Conservation (phyloP, 2,797 vertebrate genomes). For the Cynodonichthys magdalenae region DNA sequence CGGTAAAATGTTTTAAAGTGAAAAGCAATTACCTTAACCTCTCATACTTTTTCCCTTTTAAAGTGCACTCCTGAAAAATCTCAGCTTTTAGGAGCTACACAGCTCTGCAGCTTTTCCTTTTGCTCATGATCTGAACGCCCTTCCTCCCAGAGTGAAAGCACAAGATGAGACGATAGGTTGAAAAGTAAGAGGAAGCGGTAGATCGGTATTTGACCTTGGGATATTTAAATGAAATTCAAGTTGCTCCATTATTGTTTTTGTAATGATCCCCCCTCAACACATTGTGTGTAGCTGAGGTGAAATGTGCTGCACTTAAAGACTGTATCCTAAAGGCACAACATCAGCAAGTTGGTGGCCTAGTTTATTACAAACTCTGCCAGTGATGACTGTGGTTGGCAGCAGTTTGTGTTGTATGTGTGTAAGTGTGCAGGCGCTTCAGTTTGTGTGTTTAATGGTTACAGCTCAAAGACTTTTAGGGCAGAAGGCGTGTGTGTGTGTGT, state of each 20-base stretch:
- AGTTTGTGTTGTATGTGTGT: constrained; percentile 30
- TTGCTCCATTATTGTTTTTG: constrained; percentile 33
- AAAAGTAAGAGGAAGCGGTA: too few relatives aligned
- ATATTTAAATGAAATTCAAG: constrained; percentile 47
- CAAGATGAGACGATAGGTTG: too few relatives aligned
- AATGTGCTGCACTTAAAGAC: constrained; percentile 40
- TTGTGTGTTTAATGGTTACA: constrained; percentile 25
- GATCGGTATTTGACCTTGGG: constrained; percentile 1
- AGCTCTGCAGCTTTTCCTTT: too few relatives aligned
- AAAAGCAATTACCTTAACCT: too few relatives aligned
- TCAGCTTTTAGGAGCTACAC: too few relatives aligned
- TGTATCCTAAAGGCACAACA: constrained; percentile 37
- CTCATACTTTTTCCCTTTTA: too few relatives aligned
- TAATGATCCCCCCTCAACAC: constrained; percentile 22
- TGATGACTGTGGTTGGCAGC: constrained; percentile 41
- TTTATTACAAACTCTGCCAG: constrained; percentile 48
- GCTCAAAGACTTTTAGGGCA: constrained; percentile 30
- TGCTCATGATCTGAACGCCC: too few relatives aligned
- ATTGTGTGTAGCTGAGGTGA: constrained; percentile 21
- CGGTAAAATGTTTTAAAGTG: too few relatives aligned
- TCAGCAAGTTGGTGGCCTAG: constrained; percentile 48
- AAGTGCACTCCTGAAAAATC: too few relatives aligned
- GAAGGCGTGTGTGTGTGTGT: constrained; percentile 31
- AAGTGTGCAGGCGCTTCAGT: background rate
- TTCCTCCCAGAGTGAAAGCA: too few relatives aligned